These are phyloP conservation scores for Drosophila greeni DNA, from an alignment of 2,888 invertebrate species.

Conservation along the genomic window DNA sequence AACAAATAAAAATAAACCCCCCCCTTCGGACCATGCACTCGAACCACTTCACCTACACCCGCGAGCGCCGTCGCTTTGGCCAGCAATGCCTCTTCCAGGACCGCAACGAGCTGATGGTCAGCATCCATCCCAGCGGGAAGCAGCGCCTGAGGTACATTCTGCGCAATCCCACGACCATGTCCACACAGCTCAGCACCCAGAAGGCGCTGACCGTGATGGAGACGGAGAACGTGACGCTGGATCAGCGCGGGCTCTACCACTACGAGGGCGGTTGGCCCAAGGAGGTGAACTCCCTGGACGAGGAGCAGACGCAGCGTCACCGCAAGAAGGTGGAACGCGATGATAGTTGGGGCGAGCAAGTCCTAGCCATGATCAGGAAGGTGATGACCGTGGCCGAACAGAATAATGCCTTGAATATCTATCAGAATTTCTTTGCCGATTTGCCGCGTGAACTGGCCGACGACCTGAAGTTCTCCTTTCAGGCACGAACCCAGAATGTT, in stretches of 20 bases:
- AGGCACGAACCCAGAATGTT: conserved; percentile 83
- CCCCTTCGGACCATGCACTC: conserved; percentile 39
- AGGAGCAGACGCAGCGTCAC: conserved; percentile 86
- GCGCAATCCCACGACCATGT: conserved; percentile 82
- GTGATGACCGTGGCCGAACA: conserved; percentile 78
- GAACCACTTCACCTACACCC: conserved; percentile 70
- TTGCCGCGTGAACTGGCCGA: conserved; percentile 78
- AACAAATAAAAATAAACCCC: background rate
- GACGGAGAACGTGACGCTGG: conserved; percentile 75
- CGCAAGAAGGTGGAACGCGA: conserved; percentile 89
- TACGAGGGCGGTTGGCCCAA: conserved; percentile 92
- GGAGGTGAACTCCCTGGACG: conserved; percentile 83
- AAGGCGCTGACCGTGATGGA: conserved; percentile 68
- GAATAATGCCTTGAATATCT: conserved; percentile 90
- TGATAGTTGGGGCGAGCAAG: conserved; percentile 84
- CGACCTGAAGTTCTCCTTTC: conserved; percentile 81
- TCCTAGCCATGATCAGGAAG: conserved; percentile 75
- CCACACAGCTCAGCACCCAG: conserved; percentile 81
- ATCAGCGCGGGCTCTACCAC: conserved; percentile 83
- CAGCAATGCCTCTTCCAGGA: conserved; percentile 86
- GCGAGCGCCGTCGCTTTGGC: conserved; percentile 85
- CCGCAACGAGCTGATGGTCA: conserved; percentile 82
- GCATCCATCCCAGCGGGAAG: conserved; percentile 82
- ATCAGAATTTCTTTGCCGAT: conserved; percentile 85
- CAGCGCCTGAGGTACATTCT: conserved; percentile 80